These are phyloP conservation scores for Alcis repandata DNA, from an alignment of 2,888 invertebrate species.

Conservation along the genomic window DNA sequence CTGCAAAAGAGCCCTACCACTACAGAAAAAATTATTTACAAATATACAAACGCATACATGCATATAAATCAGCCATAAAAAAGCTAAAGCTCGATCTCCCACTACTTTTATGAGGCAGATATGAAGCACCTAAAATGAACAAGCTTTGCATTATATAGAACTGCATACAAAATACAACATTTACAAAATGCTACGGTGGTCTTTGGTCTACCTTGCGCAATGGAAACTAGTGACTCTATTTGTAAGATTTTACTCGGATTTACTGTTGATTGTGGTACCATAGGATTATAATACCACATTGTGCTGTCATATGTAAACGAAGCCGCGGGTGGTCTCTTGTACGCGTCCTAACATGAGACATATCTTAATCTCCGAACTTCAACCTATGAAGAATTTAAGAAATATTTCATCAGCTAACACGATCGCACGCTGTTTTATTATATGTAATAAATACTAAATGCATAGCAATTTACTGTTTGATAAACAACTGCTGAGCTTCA, in stretches of 20 bases:
- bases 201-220: background rate
- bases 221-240: conserved; percentile 10
- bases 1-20: no score
- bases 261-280: conserved; percentile 21
- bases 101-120: background rate
- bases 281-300: conserved; percentile 42
- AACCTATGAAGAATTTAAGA: conserved; percentile 31
- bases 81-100: no score
- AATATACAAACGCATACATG: no score
- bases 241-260: conserved; percentile 18
- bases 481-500: background rate
- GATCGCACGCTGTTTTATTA: conserved; percentile 26
- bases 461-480: background rate
- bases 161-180: background rate
- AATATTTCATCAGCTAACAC: conserved; percentile 30
- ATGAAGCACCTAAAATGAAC: background rate
- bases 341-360: conserved; percentile 34
- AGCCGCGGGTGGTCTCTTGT: conserved; percentile 45
- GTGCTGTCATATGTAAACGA: conserved; percentile 48
- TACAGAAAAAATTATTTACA: no score
- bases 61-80: no score
- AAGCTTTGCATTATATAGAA: conserved; percentile 5
- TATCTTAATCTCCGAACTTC: conserved; percentile 42
- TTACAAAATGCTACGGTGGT: background rate
- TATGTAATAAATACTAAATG: conserved; percentile 6